These are phyloP conservation scores for Ceratosolen fusciceps DNA, from an alignment of 1,140 invertebrate species.

Conservation along the genomic window DNA sequence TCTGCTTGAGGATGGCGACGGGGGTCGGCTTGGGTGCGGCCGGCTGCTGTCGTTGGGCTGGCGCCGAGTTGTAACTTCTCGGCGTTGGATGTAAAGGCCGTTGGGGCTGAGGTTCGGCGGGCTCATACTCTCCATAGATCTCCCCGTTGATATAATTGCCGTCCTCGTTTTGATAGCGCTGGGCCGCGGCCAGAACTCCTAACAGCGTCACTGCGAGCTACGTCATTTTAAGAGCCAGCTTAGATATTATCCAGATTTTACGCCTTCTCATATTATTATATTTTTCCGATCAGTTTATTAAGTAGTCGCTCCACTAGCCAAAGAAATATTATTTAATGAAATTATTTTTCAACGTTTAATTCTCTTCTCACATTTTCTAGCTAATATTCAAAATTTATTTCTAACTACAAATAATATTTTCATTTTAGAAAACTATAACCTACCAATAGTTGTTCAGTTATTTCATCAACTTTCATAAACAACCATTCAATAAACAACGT, in stretches of 20 bases:
- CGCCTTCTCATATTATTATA: not conserved
- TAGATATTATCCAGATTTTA: not conserved
- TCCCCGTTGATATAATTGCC: conserved; percentile 72
- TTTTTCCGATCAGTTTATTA: not conserved
- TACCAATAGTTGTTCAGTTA: too few species aligned
- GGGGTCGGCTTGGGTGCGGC: conserved; percentile 76
- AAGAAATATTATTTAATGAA: too few species aligned
- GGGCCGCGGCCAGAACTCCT: conserved; percentile 60
- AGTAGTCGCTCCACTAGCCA: not conserved
- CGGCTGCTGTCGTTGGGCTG: conserved; percentile 64
- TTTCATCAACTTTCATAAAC: too few species aligned
- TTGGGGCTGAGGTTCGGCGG: conserved; percentile 58
- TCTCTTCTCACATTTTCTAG: too few species aligned
- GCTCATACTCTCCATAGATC: conserved; percentile 73
- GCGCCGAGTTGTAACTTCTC: conserved; percentile 64
- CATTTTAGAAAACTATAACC: too few species aligned
- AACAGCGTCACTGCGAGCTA: conserved; percentile 68
- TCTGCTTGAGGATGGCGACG: conserved; percentile 86
- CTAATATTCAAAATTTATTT: too few species aligned
- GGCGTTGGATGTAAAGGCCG: conserved; percentile 73
- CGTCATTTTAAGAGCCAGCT: not conserved
- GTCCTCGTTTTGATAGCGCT: conserved; percentile 61
- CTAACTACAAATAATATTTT: too few species aligned
- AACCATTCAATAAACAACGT: too few species aligned
- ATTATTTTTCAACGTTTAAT: not conserved